Conservation (phyloP, 1,140 invertebrate genomes). For the Holotrichia oblita region DNA sequence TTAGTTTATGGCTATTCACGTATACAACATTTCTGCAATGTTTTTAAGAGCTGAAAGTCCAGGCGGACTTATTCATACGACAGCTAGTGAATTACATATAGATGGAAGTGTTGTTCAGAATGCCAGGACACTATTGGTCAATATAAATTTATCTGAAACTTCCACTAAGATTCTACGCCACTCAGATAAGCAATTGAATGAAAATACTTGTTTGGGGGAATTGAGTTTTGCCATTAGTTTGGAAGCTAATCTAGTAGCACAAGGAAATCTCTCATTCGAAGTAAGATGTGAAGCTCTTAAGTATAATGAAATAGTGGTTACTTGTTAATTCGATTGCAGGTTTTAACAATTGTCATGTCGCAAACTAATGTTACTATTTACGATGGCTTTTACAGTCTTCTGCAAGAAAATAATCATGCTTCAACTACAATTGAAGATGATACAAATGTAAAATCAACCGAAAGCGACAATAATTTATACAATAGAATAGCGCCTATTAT, state of each 20-base stretch:
- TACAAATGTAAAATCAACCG: conserved; percentile 21
- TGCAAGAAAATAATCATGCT: conserved; percentile 47
- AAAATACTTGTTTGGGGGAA: conserved; percentile 71
- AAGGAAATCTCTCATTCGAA: conserved; percentile 80
- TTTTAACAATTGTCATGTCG: conserved; percentile 77
- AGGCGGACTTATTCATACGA: conserved; percentile 80
- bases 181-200: conserved; percentile 55
- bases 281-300: conserved; percentile 61
- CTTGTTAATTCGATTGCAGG: conserved; percentile 44
- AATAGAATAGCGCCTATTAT: conserved; percentile 69
- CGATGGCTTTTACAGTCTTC: conserved; percentile 72
- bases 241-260: conserved; percentile 78
- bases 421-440: background rate
- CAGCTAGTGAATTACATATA: conserved; percentile 77
- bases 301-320: conserved; percentile 2
- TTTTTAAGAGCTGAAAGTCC: conserved; percentile 70
- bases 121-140: conserved; percentile 77
- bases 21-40: conserved; percentile 82
- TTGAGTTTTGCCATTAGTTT: conserved; percentile 76
- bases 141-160: conserved; percentile 69
- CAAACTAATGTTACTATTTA: conserved; percentile 73
- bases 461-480: conserved; percentile 41
- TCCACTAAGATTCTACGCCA: conserved; percentile 64
- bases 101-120: conserved; percentile 80
- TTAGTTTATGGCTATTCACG: conserved; percentile 84